Percentiles rank a stretch among this genome's conserved stretches.
Evolutionary conservation across 2,888 invertebrate species (phyloP).

Genomic region (Melangyna quadrimaculata): DNA sequence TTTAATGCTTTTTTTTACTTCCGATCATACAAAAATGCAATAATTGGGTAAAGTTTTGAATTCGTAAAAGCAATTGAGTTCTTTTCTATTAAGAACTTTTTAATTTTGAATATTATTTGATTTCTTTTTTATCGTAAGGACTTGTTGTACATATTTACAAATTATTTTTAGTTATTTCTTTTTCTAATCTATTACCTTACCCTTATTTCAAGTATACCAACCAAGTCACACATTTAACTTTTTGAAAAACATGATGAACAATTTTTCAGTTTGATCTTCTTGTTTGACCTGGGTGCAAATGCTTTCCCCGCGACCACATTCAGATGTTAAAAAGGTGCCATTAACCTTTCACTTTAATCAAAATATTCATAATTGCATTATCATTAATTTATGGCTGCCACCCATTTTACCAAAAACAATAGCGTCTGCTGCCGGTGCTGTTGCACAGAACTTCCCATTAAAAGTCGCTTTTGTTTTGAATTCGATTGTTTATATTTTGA

Average conservation of each 20-base stretch:
- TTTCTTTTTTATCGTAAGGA: too few species aligned
- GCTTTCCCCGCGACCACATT: conserved; percentile 30
- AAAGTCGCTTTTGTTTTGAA: conserved; percentile 14
- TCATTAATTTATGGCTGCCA: conserved; percentile 46
- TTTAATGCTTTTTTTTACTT: too few species aligned
- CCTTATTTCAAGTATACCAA: background rate
- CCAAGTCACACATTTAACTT: background rate
- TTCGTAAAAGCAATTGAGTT: too few species aligned
- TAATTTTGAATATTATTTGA: too few species aligned
- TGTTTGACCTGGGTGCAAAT: conserved; percentile 29
- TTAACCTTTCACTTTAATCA: conserved; percentile 51
- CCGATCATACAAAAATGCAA: too few species aligned
- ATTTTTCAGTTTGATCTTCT: conserved; percentile 16
- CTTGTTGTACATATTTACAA: too few species aligned
- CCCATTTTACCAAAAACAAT: conserved; percentile 57
- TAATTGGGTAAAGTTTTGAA: too few species aligned
- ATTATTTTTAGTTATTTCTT: background rate
- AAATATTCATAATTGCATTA: conserved; percentile 55
- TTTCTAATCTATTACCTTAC: background rate
- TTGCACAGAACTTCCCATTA: conserved; percentile 54
- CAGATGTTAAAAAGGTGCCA: conserved; percentile 67
- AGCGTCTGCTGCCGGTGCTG: background rate
- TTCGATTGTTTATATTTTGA: conserved; percentile 1
- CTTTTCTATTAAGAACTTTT: too few species aligned
- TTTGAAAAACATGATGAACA: conserved; percentile 8